Base-by-base conservation (phyloP, 2,888 invertebrate species). In the Myopa tessellatipennis region DNA sequence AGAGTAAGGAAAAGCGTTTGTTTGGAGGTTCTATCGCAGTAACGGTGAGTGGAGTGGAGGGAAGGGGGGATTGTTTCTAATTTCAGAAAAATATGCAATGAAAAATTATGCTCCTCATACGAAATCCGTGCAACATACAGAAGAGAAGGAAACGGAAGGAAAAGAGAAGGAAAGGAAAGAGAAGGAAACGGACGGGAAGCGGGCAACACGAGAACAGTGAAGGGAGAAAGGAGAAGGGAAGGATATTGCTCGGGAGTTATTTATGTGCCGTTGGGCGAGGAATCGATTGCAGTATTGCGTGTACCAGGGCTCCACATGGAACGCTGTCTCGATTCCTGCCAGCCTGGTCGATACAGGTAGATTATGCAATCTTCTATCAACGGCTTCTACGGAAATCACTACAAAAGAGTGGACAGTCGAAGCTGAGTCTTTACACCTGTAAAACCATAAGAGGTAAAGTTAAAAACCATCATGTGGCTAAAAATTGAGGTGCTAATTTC, bases 351-450 rank as follows among this genome's bases (percentile, higher is more conserved):
- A 82, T 83, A 83, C 88, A 88, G 88, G 88, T 88, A 88, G 87
- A 87, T 88, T 87, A 87, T 88, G 87, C 87, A 88, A 87, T 87
- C 87, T 85, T 82, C 85, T 85, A 86, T 81, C 83, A 81, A 82
- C 79, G 82, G 77, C 72, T 76, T 77, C 67, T 73, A 34, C 45
- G 38, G 45, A 68, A 68, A 36, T 70, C 55, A 26, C 7, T 14
- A n/a, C 38, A 36, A 38, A 67, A 67, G n/a, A 14, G 10, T 67
- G 16, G 34, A 12, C 18, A 36, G 14, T 14, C 55, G 55, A 14
- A 55, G 55, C 2, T 55, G 14, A 16, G n/a, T 36, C 4, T 38
- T 67, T 67, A 38, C 45, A 45, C 36, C 40, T 67, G 40, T 67
- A 38, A 45, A 69, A 40, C 68, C 8, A 1, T 38, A 38, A 12